Percentiles rank a stretch among this genome's conserved stretches.
Evolutionary conservation across 2,797 vertebrate genomes (phyloP).

Genomic region (Arremon brunneinucha): DNA sequence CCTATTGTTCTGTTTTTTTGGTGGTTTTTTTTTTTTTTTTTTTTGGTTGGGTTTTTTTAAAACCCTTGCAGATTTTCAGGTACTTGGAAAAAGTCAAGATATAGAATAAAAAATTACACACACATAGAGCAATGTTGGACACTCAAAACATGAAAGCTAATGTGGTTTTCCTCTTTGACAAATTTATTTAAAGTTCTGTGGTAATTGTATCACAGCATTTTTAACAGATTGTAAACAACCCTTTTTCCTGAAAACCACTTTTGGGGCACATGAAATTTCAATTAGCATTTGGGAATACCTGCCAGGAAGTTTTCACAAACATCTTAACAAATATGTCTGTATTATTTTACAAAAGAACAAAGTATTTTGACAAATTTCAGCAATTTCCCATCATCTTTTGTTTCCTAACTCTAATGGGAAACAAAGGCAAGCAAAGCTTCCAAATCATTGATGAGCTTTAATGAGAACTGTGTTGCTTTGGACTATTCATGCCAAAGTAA

Average conservation of each 20-base stretch:
- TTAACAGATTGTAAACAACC: not conserved
- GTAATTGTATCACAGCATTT: not conserved
- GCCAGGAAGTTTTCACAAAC: constrained; percentile 45
- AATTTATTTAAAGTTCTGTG: not conserved
- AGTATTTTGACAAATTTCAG: constrained; percentile 29
- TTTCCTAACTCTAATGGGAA: constrained; percentile 41
- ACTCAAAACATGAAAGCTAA: not conserved
- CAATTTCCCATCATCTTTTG: constrained; percentile 27
- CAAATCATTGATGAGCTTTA: not conserved
- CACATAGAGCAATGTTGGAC: not conserved
- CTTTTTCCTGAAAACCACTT: constrained; percentile 29
- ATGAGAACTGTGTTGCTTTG: not conserved
- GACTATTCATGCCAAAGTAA: not conserved
- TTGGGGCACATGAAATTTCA: not conserved
- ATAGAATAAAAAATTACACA: not conserved
- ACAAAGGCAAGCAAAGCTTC: constrained; percentile 37
- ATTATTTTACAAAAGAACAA: constrained; percentile 40
- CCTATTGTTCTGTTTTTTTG: not conserved
- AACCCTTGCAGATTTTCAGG: not conserved
- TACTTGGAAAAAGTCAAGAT: not conserved
- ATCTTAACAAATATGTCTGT: not conserved
- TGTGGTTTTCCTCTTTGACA: not conserved
- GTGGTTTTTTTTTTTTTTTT: too few relatives aligned
- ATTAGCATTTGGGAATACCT: not conserved
- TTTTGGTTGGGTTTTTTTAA: not conserved